A percentile compares a stretch with the other conserved stretches of the same genome.
Evolutionary conservation across 2,113 vertebrate species (phyloP).

Genomic region (Dendropsophus ebraccatus): DNA sequence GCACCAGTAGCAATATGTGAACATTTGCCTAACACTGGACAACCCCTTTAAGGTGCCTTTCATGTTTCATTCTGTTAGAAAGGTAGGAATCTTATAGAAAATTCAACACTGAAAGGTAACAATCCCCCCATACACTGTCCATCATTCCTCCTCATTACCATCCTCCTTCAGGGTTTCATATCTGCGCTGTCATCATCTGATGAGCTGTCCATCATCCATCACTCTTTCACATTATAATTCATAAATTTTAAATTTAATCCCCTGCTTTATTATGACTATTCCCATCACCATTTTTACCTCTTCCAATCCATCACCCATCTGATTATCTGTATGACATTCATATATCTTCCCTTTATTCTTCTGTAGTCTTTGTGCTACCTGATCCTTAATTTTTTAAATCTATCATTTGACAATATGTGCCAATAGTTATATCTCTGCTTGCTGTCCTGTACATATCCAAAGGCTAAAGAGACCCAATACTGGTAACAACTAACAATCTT

Average conservation of each 20-base stretch:
- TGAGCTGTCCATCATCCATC: constrained; percentile 18
- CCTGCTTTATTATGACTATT: background rate
- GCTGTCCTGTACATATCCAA: background rate
- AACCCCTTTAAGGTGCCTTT: background rate
- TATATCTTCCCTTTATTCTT: background rate
- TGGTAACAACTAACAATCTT: background rate
- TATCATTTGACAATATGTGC: background rate
- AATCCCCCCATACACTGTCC: background rate
- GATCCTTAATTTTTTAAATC: too few species aligned
- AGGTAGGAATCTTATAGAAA: background rate
- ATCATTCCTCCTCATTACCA: background rate
- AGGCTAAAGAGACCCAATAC: background rate
- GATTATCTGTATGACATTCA: background rate
- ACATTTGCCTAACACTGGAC: too few species aligned
- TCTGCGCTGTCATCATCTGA: background rate
- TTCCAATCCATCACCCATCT: background rate
- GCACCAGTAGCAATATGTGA: too few species aligned
- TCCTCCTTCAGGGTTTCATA: background rate
- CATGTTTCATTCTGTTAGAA: background rate
- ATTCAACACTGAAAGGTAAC: background rate
- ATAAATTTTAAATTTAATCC: background rate
- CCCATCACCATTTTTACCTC: background rate
- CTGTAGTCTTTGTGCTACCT: background rate
- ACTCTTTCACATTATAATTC: background rate
- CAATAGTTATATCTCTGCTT: background rate